Conservation (phyloP, 1,140 invertebrate species). For the Drosophila aff. region DNA sequence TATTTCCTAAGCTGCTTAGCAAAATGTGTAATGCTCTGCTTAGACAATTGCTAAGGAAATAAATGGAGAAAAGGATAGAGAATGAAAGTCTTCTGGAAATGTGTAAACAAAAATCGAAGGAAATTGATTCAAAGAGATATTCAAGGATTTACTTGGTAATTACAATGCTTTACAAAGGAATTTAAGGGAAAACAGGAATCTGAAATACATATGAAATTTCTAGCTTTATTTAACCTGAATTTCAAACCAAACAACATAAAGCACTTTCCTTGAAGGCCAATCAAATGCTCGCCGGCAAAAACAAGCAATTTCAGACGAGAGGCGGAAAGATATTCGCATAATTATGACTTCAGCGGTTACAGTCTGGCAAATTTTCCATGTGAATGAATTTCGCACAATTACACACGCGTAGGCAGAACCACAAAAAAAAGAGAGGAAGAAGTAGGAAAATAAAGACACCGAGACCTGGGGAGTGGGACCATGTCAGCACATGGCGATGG, state of each 20-base stretch:
- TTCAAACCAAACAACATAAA: neutral
- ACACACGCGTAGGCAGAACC: conserved; percentile 38
- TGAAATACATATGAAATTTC: neutral
- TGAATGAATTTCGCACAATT: conserved; percentile 81
- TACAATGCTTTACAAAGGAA: neutral
- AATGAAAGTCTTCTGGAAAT: neutral
- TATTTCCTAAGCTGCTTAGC: conserved; percentile 54
- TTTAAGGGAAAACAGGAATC: neutral
- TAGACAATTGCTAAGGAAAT: conserved; percentile 26
- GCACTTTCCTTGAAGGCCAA: conserved; percentile 34
- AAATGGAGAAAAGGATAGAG: neutral
- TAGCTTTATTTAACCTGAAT: conserved; percentile 11
- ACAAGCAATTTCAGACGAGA: conserved; percentile 14
- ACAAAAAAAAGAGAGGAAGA: conserved; percentile 3
- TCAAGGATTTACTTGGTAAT: neutral
- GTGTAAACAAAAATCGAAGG: neutral
- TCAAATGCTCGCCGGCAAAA: conserved; percentile 28
- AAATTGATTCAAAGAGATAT: neutral
- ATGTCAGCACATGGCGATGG: conserved; percentile 69
- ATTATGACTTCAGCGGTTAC: conserved; percentile 77
- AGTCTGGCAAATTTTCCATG: conserved; percentile 79
- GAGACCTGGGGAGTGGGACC: conserved; percentile 32
- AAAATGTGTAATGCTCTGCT: conserved; percentile 40
- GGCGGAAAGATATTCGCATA: conserved; percentile 59
- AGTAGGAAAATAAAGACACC: conserved; percentile 14